Conservation (phyloP, 2,113 vertebrate species). For the Carassius auratus region DNA sequence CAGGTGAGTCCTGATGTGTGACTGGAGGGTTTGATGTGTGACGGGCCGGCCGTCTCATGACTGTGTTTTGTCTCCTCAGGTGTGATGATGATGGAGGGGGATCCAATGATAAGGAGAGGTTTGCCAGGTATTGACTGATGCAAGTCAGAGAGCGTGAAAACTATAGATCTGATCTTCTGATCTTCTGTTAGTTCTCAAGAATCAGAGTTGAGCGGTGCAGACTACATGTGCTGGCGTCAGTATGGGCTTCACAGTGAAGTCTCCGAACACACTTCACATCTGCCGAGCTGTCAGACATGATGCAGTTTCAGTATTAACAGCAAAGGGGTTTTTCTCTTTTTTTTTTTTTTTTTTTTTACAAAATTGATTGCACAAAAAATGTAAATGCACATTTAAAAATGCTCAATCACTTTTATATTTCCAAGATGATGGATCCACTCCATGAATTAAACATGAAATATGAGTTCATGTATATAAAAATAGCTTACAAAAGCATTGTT, state of each 20-base stretch:
- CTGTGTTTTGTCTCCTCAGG: slow-evolving; percentile 68
- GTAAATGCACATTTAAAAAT: not conserved
- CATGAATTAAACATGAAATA: not conserved
- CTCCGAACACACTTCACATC: not conserved
- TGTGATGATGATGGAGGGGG: slow-evolving; percentile 82
- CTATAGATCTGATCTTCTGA: too few species aligned
- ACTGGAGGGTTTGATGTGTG: not conserved
- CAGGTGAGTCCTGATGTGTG: slow-evolving; percentile 77
- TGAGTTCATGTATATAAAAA: not conserved
- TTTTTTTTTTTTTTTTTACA: not conserved
- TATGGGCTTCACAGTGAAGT: not conserved
- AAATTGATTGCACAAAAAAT: not conserved
- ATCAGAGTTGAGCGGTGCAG: not conserved
- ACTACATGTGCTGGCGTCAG: not conserved
- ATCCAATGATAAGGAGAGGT: slow-evolving; percentile 90
- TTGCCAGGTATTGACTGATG: slow-evolving; percentile 85
- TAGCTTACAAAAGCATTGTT: too few species aligned
- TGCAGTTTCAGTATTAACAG: too few species aligned
- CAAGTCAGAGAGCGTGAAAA: too few species aligned
- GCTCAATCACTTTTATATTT: not conserved
- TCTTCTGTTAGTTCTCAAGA: not conserved
- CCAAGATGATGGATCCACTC: not conserved
- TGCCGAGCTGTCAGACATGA: too few species aligned
- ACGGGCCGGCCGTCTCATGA: not conserved
- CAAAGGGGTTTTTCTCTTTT: too few species aligned